Conservation (phyloP, 1,140 invertebrate genomes). For the Cyphomyrmex costatus region DNA sequence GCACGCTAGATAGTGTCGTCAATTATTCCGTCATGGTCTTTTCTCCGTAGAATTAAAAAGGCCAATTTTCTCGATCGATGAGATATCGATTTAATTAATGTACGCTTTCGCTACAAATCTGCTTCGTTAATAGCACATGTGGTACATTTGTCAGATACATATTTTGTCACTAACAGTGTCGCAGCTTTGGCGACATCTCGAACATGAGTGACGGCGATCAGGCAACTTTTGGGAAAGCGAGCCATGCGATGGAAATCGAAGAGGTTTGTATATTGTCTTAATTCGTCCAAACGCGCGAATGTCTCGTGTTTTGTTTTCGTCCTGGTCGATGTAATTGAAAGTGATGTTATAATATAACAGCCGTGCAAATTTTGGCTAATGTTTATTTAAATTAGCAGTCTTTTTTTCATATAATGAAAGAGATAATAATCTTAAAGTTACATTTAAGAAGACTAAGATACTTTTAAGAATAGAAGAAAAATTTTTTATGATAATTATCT, state of each 20-base stretch:
- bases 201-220: constrained; percentile 86
- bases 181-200: constrained; percentile 89
- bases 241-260: constrained; percentile 79
- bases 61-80: not conserved
- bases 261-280: constrained; percentile 81
- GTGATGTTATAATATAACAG: not conserved
- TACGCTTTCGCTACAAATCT: constrained; percentile 42
- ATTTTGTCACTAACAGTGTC: constrained; percentile 87
- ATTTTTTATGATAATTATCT: not conserved
- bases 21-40: not conserved
- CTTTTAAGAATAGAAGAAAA: not conserved
- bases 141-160: constrained; percentile 73
- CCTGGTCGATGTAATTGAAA: not conserved
- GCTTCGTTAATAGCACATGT: constrained; percentile 55
- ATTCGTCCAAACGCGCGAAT: not conserved
- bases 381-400: not conserved
- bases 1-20: not conserved
- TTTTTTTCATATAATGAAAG: not conserved
- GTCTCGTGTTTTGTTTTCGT: constrained; percentile 5
- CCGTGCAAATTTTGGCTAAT: not conserved
- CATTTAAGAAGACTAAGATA: not conserved
- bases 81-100: constrained; percentile 7
- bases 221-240: constrained; percentile 73
- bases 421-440: not conserved
- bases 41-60: not conserved